phyloP scores from a whole-genome alignment of 1,140 invertebrate genomes.

The Diploscapter pachys region DNA sequence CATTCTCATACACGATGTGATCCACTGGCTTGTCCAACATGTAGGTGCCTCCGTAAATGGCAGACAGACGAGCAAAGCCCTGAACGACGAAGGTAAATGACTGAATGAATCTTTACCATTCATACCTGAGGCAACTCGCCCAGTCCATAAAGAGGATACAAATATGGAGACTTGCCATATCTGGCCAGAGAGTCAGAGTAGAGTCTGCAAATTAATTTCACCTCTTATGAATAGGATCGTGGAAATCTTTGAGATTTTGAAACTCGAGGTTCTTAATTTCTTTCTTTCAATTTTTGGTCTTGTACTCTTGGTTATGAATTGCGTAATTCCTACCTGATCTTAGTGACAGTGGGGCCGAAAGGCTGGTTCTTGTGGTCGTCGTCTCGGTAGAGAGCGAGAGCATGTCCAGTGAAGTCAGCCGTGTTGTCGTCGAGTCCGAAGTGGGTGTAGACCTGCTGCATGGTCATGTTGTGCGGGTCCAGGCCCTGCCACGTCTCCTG shows the following conservation, averaged over 20 bases:
- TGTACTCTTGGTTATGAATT: no score
- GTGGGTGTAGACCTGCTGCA: conserved; percentile 86
- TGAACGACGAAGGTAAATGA: not conserved
- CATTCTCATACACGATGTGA: conserved; percentile 83
- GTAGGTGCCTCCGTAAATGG: conserved; percentile 99
- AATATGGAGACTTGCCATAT: conserved; percentile 97
- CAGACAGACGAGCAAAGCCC: conserved; percentile 93
- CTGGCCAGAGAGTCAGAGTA: conserved; percentile 94
- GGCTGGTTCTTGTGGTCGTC: conserved; percentile 75
- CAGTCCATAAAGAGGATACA: conserved; percentile 98
- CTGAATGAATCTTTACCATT: no score
- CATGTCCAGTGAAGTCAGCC: conserved; percentile 97
- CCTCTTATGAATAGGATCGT: no score
- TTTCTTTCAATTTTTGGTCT: no score
- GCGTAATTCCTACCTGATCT: conserved; percentile 67
- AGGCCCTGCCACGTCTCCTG: conserved; percentile 90
- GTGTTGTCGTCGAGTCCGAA: conserved; percentile 95
- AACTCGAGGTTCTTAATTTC: no score
- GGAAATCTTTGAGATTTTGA: no score
- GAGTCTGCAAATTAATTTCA: conserved; percentile 64
- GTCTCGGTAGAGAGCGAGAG: conserved; percentile 81
- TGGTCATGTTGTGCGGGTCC: conserved; percentile 78
- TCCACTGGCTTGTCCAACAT: conserved; percentile 98
- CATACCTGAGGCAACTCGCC: conserved; percentile 85
- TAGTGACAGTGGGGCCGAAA: conserved; percentile 76